phyloP scores from a whole-genome alignment of 2,888 invertebrate genomes.

The Hoplodrina blanda region DNA sequence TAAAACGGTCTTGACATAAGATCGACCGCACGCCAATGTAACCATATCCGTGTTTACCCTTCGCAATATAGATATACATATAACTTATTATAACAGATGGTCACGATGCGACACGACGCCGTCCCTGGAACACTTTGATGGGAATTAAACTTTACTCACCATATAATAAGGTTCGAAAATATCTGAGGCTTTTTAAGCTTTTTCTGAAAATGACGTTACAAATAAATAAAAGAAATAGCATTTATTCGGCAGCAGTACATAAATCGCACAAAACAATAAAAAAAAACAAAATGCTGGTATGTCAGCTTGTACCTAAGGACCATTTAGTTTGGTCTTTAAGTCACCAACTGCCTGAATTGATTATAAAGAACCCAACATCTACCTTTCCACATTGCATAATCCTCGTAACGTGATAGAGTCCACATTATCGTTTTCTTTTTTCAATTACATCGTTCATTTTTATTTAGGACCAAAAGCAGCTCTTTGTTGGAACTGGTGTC shows the following conservation, averaged over 20 bases:
- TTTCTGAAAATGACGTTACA: neutral
- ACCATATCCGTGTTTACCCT: conserved; percentile 50
- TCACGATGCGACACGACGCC: conserved; percentile 2
- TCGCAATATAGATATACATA: conserved; percentile 13
- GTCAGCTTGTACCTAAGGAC: neutral
- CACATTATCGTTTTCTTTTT: neutral
- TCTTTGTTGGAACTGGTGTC: conserved; percentile 27
- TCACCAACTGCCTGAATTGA: neutral
- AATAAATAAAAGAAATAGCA: neutral
- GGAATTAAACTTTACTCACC: conserved; percentile 13
- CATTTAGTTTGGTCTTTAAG: neutral
- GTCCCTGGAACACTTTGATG: conserved; percentile 9
- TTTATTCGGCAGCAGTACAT: no score
- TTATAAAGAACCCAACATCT: neutral
- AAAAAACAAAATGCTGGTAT: no score
- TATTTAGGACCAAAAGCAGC: conserved; percentile 9
- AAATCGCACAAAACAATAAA: no score
- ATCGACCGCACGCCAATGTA: conserved; percentile 38
- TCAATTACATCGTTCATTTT: neutral
- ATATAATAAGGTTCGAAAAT: conserved; percentile 6
- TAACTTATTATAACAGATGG: conserved; percentile 56
- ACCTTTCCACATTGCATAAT: neutral
- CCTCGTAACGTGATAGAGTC: neutral
- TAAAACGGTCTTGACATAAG: conserved; percentile 40
- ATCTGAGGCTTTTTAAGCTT: neutral